Evolutionary conservation across 2,797 vertebrate genomes (phyloP).

Genomic region (Xenops minutus): DNA sequence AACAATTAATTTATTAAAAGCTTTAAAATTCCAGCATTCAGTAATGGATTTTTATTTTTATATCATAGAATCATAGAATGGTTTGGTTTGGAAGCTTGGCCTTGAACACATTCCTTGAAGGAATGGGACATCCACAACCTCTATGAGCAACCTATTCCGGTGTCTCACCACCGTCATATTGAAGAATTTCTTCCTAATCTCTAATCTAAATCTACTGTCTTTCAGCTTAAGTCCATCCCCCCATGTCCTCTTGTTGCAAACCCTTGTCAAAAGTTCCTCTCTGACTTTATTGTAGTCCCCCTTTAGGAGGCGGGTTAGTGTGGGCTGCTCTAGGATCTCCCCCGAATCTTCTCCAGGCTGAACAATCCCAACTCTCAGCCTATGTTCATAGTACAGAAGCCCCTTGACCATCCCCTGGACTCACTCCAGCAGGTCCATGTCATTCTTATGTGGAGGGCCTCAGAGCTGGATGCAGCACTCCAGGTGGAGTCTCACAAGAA

Average conservation of each 20-base stretch:
- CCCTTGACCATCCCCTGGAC: neutral
- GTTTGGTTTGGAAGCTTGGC: neutral
- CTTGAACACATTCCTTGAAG: neutral
- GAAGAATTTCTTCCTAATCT: neutral
- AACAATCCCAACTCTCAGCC: neutral
- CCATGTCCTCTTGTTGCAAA: neutral
- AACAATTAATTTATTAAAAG: neutral
- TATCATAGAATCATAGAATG: neutral
- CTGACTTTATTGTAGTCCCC: neutral
- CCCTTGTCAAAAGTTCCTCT: neutral
- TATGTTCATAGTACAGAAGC: neutral
- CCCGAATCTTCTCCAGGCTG: neutral
- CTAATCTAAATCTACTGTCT: neutral
- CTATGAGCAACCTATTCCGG: neutral
- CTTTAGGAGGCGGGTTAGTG: too few species aligned
- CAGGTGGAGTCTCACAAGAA: neutral
- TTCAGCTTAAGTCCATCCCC: neutral
- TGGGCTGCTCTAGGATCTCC: neutral
- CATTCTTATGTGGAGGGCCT: neutral
- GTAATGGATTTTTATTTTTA: neutral
- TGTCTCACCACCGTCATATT: neutral
- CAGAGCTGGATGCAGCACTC: neutral
- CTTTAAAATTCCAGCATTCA: neutral
- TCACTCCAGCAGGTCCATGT: neutral
- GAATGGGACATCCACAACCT: neutral